A percentile compares a stretch with the other conserved stretches of the same genome.
Conservation (phyloP, 2,113 vertebrate genomes). For the Oryzias javanicus region DNA sequence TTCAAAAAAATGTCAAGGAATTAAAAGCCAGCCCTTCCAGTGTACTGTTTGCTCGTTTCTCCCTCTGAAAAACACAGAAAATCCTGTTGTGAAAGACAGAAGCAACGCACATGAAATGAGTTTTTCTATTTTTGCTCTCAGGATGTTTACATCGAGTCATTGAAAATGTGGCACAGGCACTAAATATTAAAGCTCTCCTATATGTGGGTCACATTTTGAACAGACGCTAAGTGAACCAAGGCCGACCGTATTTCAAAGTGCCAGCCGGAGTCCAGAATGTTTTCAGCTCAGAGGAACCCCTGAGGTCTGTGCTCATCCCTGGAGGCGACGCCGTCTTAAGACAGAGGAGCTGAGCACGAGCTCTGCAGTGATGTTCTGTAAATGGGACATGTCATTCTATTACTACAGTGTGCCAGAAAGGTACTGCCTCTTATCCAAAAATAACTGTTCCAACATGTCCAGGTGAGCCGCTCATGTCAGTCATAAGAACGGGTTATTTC, state of each 20-base stretch:
- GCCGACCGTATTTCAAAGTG: background rate
- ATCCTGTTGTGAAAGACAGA: background rate
- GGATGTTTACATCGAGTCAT: slow-evolving; percentile 9
- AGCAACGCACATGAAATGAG: slow-evolving; percentile 1
- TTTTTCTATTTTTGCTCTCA: slow-evolving; percentile 32
- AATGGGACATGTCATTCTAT: slow-evolving; percentile 48
- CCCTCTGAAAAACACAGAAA: slow-evolving; percentile 8
- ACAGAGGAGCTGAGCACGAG: slow-evolving; percentile 10
- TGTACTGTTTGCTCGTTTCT: slow-evolving; percentile 3
- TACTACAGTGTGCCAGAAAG: slow-evolving; percentile 49
- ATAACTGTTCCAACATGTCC: slow-evolving; percentile 52
- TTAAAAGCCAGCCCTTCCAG: slow-evolving; percentile 28
- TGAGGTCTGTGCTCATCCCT: background rate
- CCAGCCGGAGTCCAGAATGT: slow-evolving; percentile 21
- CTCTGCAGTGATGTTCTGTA: slow-evolving; percentile 21
- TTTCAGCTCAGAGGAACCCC: background rate
- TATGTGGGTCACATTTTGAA: slow-evolving; percentile 15
- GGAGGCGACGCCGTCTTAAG: background rate
- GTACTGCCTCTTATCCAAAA: slow-evolving; percentile 32
- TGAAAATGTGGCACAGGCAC: slow-evolving; percentile 9
- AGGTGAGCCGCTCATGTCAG: slow-evolving; percentile 28
- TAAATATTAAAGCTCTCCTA: slow-evolving; percentile 19
- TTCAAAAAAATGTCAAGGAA: slow-evolving; percentile 36
- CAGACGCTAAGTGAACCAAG: slow-evolving; percentile 19
- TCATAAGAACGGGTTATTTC: background rate